phyloP scores from a whole-genome alignment of 1,140 invertebrate species.

The Drosophila repleta region DNA sequence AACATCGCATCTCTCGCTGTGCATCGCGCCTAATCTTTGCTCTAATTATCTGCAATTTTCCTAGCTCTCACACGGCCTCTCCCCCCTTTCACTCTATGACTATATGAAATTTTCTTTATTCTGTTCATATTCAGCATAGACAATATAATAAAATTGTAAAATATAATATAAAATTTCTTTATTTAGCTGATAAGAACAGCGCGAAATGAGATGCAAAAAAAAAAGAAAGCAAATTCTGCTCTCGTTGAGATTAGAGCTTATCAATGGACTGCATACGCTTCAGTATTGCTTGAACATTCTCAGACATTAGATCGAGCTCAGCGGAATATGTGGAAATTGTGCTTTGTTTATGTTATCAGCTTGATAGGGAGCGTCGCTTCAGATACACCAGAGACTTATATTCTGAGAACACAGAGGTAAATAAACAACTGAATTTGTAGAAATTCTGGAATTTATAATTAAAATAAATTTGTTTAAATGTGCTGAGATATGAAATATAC shows the following conservation, averaged over 20 bases:
- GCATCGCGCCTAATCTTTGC: slow-evolving; percentile 59
- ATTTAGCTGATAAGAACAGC: background rate
- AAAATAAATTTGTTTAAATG: too few relatives aligned
- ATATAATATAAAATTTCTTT: too few relatives aligned
- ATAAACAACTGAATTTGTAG: background rate
- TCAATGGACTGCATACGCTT: slow-evolving; percentile 7
- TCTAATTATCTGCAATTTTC: slow-evolving; percentile 55
- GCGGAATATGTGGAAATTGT: slow-evolving; percentile 7
- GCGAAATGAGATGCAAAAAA: slow-evolving; percentile 1
- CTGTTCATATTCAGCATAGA: too few relatives aligned
- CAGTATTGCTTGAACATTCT: slow-evolving; percentile 23
- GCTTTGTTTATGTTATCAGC: slow-evolving; percentile 6
- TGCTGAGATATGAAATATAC: too few relatives aligned
- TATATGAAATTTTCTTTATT: too few relatives aligned
- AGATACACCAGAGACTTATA: slow-evolving; percentile 11
- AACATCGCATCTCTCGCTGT: slow-evolving; percentile 30
- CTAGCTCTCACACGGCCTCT: slow-evolving; percentile 12
- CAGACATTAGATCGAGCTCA: slow-evolving; percentile 2
- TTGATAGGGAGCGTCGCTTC: slow-evolving; percentile 9
- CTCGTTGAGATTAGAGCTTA: slow-evolving; percentile 5
- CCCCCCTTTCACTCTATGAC: slow-evolving; percentile 22
- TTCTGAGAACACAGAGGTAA: slow-evolving; percentile 25
- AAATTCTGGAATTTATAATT: too few relatives aligned
- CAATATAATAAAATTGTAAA: too few relatives aligned
- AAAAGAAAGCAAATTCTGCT: background rate